Evolutionary conservation across 2,113 vertebrate genomes (phyloP), one percentile per base, ranked within the genome.

Genomic region (Ellobius talpinus): DNA sequence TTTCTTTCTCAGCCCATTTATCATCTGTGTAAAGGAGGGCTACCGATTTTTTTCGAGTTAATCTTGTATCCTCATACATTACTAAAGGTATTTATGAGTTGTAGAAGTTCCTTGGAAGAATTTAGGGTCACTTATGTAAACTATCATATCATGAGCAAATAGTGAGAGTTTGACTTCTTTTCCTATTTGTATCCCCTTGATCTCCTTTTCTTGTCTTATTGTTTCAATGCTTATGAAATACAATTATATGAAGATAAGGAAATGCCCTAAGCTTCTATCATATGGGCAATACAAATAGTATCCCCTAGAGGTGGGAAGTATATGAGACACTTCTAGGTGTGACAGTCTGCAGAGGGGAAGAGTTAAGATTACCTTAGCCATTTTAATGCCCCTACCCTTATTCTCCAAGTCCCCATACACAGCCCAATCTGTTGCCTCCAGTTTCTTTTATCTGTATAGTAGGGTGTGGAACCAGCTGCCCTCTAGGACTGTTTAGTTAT

Each of bases 161-260:
- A 58, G 5, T 58, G 55, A 58, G 55, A 21, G 55, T 58, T 58
- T 58, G 55, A 58, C 55, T 58, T 58, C 17, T 58, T 58, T 58
- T 58, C 55, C 6, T 1, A 58, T 58, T 58, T 58, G 17, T 58
- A 21, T 58, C 55, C 19, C 17, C 55, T 58, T 58, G 55, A 21
- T 58, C 55, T 21, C 55, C 55, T 58, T 58, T 58, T 58, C 5
- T 58, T 58, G 55, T 58, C 19, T 58, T 58, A 58, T 21, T 58
- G 63, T 92, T 96, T 90, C 81, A 96, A 91, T 84, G 12, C 45
- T 89, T 93, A 72, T 21, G 47, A 91, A 93, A 97, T 72, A 52
- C 77, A 94, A 96, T 88, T 73, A 70, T 33, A 79, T 26, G 29
- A 78, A 85, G 63, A 72, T 66, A 91, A 82, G 74, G 61, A 90